These are phyloP conservation scores for Siphamia tubifer DNA, from an alignment of 2,113 vertebrate species.

Conservation along the genomic window DNA sequence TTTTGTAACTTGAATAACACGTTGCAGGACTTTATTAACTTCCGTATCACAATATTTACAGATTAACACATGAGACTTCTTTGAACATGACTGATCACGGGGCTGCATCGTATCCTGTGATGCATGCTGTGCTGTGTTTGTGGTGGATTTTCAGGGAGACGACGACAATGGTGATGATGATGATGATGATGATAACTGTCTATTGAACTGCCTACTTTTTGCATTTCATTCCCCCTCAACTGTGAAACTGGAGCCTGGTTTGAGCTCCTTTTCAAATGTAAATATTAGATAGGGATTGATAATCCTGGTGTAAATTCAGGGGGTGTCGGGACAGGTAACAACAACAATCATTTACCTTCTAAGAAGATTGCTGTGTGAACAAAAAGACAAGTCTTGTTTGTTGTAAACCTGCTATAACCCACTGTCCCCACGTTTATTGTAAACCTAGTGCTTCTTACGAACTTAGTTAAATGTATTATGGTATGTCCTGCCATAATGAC, in stretches of 20 bases:
- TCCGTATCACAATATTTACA: no score
- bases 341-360: constrained; percentile 4
- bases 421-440: not conserved
- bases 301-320: constrained; percentile 32
- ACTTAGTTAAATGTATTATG: not conserved
- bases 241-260: constrained; percentile 23
- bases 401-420: constrained; percentile 14
- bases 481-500: not conserved
- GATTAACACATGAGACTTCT: not conserved
- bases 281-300: constrained; percentile 46
- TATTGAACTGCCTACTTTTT: constrained; percentile 36
- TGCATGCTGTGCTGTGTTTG: constrained; percentile 46
- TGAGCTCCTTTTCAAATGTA: constrained; percentile 45
- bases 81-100: not conserved
- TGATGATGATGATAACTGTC: constrained; percentile 12
- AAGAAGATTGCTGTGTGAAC: constrained; percentile 30
- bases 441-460: not conserved
- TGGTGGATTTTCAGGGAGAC: not conserved
- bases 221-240: constrained; percentile 17
- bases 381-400: constrained; percentile 30
- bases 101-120: constrained; percentile 44
- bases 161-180: no score
- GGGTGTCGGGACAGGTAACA: constrained; percentile 7
- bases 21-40: constrained; percentile 29
- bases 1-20: constrained; percentile 17